Percentiles rank a stretch among this genome's conserved stretches.
Evolutionary conservation across 1,140 invertebrate genomes (phyloP).

Genomic region (Drosophila lini): DNA sequence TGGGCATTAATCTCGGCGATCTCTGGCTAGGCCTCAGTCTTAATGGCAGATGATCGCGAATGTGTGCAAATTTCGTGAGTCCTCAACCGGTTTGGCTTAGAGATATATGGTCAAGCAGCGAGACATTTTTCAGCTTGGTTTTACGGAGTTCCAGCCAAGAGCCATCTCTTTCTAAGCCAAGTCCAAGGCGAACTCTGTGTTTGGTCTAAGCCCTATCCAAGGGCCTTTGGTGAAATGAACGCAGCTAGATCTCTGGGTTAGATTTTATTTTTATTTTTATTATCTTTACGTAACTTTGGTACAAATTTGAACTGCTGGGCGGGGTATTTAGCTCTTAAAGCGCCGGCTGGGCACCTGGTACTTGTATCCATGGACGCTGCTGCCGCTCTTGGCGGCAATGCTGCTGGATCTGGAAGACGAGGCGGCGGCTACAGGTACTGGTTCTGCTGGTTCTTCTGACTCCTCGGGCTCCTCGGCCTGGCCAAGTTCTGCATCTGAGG

Average conservation of each 20-base stretch:
- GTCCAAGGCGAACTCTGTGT: slow-evolving; percentile 50
- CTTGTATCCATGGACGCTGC: slow-evolving; percentile 58
- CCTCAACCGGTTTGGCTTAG: slow-evolving; percentile 32
- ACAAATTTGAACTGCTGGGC: slow-evolving; percentile 29
- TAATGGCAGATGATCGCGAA: slow-evolving; percentile 17
- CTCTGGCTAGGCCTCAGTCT: slow-evolving; percentile 49
- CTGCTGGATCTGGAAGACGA: slow-evolving; percentile 39
- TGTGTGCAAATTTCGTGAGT: slow-evolving; percentile 29
- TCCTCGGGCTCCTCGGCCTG: slow-evolving; percentile 40
- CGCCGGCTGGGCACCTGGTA: slow-evolving; percentile 66
- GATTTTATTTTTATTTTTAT: slow-evolving; percentile 48
- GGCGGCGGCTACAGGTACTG: slow-evolving; percentile 2
- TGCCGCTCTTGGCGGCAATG: slow-evolving; percentile 8
- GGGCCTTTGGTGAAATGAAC: slow-evolving; percentile 62
- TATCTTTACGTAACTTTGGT: slow-evolving; percentile 69
- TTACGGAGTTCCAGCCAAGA: slow-evolving; percentile 6
- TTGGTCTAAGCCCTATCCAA: slow-evolving; percentile 51
- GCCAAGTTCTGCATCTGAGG: slow-evolving; percentile 66
- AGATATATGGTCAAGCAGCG: slow-evolving; percentile 10
- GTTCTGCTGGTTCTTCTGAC: slow-evolving; percentile 10
- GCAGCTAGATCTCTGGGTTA: slow-evolving; percentile 12
- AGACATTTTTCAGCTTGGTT: slow-evolving; percentile 20
- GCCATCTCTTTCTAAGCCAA: slow-evolving; percentile 44
- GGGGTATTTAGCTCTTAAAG: slow-evolving; percentile 60
- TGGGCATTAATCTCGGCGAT: slow-evolving; percentile 17